Evolutionary conservation across 2,113 vertebrate species (phyloP), one percentile per base, ranked within the genome.

Genomic region (Dipodomys stephensi): DNA sequence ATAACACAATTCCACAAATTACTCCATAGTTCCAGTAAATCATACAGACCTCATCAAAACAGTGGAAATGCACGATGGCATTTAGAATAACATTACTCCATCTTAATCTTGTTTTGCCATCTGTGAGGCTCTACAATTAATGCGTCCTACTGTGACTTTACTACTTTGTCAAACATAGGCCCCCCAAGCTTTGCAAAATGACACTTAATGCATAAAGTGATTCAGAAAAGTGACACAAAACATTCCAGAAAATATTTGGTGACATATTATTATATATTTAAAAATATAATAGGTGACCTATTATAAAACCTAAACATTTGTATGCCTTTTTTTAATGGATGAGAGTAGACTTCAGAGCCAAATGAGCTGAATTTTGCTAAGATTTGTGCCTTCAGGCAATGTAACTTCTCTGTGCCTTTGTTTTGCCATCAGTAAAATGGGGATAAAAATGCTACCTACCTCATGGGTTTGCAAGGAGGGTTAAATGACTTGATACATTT

Each of bases 1-100:
- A 95, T 72, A 22, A 92, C 65, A 60, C 71, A 67, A 88, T 94
- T 91, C 73, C 72, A 87, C 92, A 95, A 95, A 93, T 93, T 49
- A 92, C 73, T 57, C 87, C 57, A 71, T 60, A 68, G 62, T 11
- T 49, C 81, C 71, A 53, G 49, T 12, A 81, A 83, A 81, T 81
- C 73, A 64, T 13, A n/a, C 83, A 77, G 73, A 16, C 44, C 30
- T 93, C 46, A 35, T 86, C 53, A 91, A 82, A 87, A 86, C 69
- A 73, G 73, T 3, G 28, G 69, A 96, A 28, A 78, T 15, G 6
- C 74, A 91, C 83, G 72, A 57, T 39, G 83, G 82, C n/a, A 39
- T 13, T 71, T 30, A 91, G 62, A 73, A 69, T 71, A 77, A 82
- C 6, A 20, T 76, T 60, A 53, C 27, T 76, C 27, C 39, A 53